phyloP scores from a whole-genome alignment of 92 coral and sea anemone genomes.

The Micromussa lordhowensis region DNA sequence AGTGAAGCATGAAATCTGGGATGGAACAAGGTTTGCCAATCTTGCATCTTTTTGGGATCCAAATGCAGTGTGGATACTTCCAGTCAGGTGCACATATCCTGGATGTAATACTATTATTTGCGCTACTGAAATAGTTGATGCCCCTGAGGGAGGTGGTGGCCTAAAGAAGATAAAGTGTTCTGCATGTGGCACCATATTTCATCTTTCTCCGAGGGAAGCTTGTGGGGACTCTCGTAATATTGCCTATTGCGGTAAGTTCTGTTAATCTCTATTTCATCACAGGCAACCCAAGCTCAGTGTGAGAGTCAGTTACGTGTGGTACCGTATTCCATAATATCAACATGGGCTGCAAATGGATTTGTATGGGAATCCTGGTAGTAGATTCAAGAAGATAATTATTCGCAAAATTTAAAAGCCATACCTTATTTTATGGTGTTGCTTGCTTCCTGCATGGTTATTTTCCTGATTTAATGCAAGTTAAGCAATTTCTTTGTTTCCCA shows the following conservation, averaged over 20 bases:
- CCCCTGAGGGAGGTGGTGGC: slow-evolving; percentile 66
- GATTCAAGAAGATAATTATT: slow-evolving; percentile 11
- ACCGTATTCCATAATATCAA: slow-evolving; percentile 16
- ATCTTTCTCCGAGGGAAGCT: slow-evolving; percentile 63
- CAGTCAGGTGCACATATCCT: slow-evolving; percentile 70
- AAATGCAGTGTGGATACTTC: slow-evolving; percentile 67
- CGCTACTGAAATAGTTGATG: slow-evolving; percentile 43
- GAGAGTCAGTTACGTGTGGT: slow-evolving; percentile 17
- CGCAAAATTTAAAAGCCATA: background rate
- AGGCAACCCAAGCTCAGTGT: slow-evolving; percentile 28
- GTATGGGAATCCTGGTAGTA: slow-evolving; percentile 15
- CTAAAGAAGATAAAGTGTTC: slow-evolving; percentile 64
- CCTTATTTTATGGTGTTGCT: slow-evolving; percentile 1
- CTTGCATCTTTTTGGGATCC: slow-evolving; percentile 83
- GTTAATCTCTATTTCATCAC: slow-evolving; percentile 7
- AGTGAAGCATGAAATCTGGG: slow-evolving; percentile 75
- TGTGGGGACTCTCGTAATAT: slow-evolving; percentile 75
- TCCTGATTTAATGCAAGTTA: too few species aligned
- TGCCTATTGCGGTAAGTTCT: slow-evolving; percentile 70
- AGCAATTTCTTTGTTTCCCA: background rate
- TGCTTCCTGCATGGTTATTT: background rate
- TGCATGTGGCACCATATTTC: slow-evolving; percentile 66
- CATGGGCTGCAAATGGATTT: slow-evolving; percentile 23
- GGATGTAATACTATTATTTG: slow-evolving; percentile 66
- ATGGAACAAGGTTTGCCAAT: slow-evolving; percentile 76